These are phyloP conservation scores for Lepus oiostolus DNA, from an alignment of 2,797 vertebrate species.

Conservation along the genomic window DNA sequence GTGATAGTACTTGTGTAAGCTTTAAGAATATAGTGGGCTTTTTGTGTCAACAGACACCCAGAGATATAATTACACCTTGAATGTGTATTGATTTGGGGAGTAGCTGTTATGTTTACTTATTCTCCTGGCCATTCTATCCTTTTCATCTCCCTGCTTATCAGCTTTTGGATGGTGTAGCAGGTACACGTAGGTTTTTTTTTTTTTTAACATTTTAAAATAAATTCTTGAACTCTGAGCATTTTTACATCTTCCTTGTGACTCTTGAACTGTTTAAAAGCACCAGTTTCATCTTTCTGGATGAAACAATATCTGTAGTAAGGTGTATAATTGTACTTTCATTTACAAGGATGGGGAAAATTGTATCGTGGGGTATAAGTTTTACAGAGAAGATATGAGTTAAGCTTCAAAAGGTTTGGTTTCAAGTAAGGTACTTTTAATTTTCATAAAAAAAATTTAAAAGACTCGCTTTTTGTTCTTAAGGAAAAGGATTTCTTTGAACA, in stretches of 20 bases:
- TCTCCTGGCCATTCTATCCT: constrained; percentile 67
- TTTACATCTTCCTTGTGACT: constrained; percentile 60
- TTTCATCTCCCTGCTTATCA: constrained; percentile 69
- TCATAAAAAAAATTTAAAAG: constrained; percentile 5
- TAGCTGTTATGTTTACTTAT: constrained; percentile 67
- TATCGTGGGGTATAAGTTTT: constrained; percentile 61
- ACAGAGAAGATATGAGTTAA: constrained; percentile 27
- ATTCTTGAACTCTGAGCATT: constrained; percentile 68
- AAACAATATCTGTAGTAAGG: constrained; percentile 69
- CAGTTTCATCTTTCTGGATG: constrained; percentile 70
- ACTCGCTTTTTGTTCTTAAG: constrained; percentile 57
- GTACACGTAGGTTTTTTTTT: constrained; percentile 37
- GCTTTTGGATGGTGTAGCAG: constrained; percentile 59
- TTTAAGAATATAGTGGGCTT: constrained; percentile 58
- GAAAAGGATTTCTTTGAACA: constrained; percentile 51
- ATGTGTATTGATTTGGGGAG: constrained; percentile 55
- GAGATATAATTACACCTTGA: constrained; percentile 69
- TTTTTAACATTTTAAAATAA: constrained; percentile 66
- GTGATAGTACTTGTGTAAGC: constrained; percentile 69
- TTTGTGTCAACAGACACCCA: constrained; percentile 72
- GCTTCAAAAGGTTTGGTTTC: constrained; percentile 67
- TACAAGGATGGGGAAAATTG: constrained; percentile 49
- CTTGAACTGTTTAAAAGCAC: constrained; percentile 69
- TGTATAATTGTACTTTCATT: constrained; percentile 61
- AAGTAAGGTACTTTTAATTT: constrained; percentile 67